Evolutionary conservation across 2,113 vertebrate genomes (phyloP).

Genomic region (Phrynocephalus versicolor): DNA sequence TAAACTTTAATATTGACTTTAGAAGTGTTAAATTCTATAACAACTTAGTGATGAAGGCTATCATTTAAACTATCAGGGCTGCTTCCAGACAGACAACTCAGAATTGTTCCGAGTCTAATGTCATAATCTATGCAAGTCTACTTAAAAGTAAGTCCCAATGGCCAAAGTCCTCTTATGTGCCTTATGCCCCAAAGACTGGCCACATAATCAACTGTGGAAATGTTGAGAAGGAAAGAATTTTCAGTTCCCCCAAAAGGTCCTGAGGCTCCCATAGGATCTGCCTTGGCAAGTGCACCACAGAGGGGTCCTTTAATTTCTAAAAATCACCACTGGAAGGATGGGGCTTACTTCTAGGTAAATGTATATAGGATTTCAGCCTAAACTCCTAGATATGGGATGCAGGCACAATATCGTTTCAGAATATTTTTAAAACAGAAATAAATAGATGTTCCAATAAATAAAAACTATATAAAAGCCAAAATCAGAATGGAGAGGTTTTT

Average conservation of each 20-base stretch:
- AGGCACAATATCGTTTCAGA: background rate
- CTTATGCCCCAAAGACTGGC: no score
- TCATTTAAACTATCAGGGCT: background rate
- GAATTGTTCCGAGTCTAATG: background rate
- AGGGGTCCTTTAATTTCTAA: no score
- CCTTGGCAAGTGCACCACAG: no score
- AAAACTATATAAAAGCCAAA: background rate
- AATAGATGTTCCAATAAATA: background rate
- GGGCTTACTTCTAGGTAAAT: background rate
- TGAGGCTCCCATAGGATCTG: no score
- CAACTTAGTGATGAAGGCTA: background rate
- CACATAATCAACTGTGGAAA: no score
- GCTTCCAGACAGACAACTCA: background rate
- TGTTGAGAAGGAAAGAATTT: no score
- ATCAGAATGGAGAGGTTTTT: background rate
- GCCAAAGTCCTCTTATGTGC: no score
- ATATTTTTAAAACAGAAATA: background rate
- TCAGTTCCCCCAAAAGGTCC: no score
- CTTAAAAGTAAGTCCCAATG: background rate
- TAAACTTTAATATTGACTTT: background rate
- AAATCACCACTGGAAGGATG: no score
- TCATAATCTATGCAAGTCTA: background rate
- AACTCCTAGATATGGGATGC: background rate
- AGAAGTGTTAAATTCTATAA: background rate
- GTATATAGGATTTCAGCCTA: background rate